These are phyloP conservation scores for Aleiodes testaceus DNA, from an alignment of 2,888 invertebrate species.

Conservation along the genomic window DNA sequence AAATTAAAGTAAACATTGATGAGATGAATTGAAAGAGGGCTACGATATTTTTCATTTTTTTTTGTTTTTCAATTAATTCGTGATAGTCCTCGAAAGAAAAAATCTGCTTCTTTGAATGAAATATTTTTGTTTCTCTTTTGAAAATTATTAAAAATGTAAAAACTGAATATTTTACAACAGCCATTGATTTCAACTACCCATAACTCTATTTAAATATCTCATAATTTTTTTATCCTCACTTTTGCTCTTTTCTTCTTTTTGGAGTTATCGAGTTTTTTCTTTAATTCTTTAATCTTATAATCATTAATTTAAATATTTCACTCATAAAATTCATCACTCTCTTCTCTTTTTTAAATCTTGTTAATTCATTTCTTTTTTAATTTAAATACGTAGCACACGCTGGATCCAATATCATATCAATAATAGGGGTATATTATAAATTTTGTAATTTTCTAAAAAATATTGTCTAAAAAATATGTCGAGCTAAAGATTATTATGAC, in stretches of 20 bases:
- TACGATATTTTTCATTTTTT: slow-evolving; percentile 2
- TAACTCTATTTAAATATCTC: slow-evolving; percentile 64
- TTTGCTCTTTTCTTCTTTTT: slow-evolving; percentile 45
- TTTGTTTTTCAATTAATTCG: slow-evolving; percentile 5
- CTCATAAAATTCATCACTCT: slow-evolving; percentile 31
- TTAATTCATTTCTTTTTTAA: slow-evolving; percentile 27
- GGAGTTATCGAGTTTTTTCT: slow-evolving; percentile 51
- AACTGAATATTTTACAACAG: slow-evolving; percentile 72
- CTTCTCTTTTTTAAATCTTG: slow-evolving; percentile 31
- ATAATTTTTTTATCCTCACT: slow-evolving; percentile 59
- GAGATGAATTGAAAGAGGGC: slow-evolving; percentile 52
- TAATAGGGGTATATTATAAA: slow-evolving; percentile 71
- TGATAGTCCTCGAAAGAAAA: slow-evolving; percentile 4
- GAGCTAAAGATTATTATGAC: slow-evolving; percentile 73
- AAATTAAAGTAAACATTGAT: slow-evolving; percentile 58
- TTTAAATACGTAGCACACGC: slow-evolving; percentile 55
- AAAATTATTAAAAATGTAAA: slow-evolving; percentile 66
- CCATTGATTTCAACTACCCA: slow-evolving; percentile 68
- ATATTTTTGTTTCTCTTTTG: slow-evolving; percentile 47
- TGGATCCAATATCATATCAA: slow-evolving; percentile 69
- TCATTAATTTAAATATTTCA: slow-evolving; percentile 35
- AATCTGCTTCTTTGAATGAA: too few relatives aligned
- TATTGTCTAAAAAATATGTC: slow-evolving; percentile 72
- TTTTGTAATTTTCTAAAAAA: slow-evolving; percentile 72
- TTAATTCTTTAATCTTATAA: too few relatives aligned